Evolutionary conservation across 1,140 invertebrate genomes (phyloP), one percentile per base, ranked within the genome.

Genomic region (Drosophila gunungcola): DNA sequence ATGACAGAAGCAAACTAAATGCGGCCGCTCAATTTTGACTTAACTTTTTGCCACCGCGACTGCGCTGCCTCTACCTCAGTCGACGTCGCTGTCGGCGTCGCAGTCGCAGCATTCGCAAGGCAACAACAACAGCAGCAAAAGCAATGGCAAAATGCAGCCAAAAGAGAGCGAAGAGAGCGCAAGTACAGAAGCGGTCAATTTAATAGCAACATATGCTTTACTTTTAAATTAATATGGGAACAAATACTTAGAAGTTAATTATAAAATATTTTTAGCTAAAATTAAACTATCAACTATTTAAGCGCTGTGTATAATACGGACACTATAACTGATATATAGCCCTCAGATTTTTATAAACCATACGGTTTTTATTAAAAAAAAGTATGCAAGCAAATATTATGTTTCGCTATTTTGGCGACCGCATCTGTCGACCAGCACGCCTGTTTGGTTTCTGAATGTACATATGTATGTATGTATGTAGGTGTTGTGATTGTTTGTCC

Each of bases 1-100:
- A 80, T 85, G 82, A 86, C 78, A 82, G 69, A 85, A 85, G 81
- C 80, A 84, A 85, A 88, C 74, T 88, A 88, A 85, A 88, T 78
- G 83, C 78, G 77, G 61, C 64, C 62, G 69, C 61, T 86, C 68
- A 76, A 51, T 86, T 82, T 86, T 85, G 72, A 86, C 78, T 88
- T 84, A 73, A 49, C 73, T 76, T 72, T 73, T 72, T 73, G 63
- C 73, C 41, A 36, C 29, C n/a, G 6, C 48, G 48, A 51, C 27
- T 51, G 48, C 48, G 43, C 69, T 57, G 72, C 34, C 45, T 32
- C 58, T 34, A 74, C 52, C 46, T 13, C 41, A 6, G 48, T 16
- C 36, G 36, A 3, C 9, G 62, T 73, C 79, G 74, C 51, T 34
- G 65, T 56, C 54, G 36, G 51, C 54, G 52, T 29, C 58, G 34